Base-by-base conservation (phyloP, 2,797 vertebrate species). In the Smutsia temminckii region DNA sequence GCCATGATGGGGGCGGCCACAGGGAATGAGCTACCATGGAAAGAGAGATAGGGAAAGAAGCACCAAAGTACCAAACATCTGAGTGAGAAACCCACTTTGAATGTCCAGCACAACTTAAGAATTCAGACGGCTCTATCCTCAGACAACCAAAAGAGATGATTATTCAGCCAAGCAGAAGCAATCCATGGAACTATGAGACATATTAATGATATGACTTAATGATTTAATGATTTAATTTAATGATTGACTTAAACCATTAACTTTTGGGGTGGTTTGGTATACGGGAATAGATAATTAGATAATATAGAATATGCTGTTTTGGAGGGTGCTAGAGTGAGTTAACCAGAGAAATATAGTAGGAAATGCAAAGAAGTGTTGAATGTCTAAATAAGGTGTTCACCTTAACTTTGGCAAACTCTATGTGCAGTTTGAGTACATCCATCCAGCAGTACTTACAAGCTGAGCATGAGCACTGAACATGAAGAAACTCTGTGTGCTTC, bases 1-100 rank as follows among this genome's bases (percentile, higher is more conserved):
- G 6, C 1, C 18, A 34, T 83, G 18, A 23, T 4, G 6, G 80
- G 2, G 12, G 40, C 40, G 14, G 2, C 4, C 37, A 8, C 0
- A 3, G 10, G 4, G 7, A 7, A 86, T 83, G 8, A 63, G n/a
- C 66, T 57, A 14, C 1, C 11, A 27, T 4, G 1, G 4, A 72
- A 4, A n/a, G 2, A 55, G 16, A 79, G 10, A 17, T 13, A 51
- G 1, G 12, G 18, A 75, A 71, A 84, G 53, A 10, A 49, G 1
- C 5, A n/a, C 1, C 16, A 75, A 23, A 20, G 4, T 17, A 71
- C 17, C 13, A 23, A 85, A 25, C 3, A 10, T 3, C 23, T 55
- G 16, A 69, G 29, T 72, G 29, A 81, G 16, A 29, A 32, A 78
- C 5, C 18, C 51, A 46, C 4, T 25, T 51, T 46, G 7, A 83